phyloP scores from a whole-genome alignment of 2,113 vertebrate genomes.

The Tachysurus fulvidraco region DNA sequence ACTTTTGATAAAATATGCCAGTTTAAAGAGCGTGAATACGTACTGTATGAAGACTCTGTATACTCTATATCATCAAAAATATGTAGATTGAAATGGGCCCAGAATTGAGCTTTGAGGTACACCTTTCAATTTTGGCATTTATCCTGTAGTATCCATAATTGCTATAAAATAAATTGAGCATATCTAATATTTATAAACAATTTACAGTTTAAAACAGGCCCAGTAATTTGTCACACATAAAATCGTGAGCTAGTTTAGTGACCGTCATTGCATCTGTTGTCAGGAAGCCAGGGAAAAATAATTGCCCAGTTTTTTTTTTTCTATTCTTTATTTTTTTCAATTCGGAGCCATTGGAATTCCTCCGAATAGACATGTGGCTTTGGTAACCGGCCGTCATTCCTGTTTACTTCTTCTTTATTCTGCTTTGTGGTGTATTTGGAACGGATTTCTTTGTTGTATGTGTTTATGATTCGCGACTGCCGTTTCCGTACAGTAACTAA shows the following conservation, averaged over 20 bases:
- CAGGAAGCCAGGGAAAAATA: neutral
- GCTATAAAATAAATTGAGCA: neutral
- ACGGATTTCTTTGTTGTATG: neutral
- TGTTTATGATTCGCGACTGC: neutral
- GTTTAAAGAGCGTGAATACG: too few relatives aligned
- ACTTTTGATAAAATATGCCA: too few relatives aligned
- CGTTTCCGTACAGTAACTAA: conserved; percentile 3
- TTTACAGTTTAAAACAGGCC: neutral
- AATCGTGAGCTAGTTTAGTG: neutral
- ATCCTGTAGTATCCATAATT: neutral
- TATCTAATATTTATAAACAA: neutral
- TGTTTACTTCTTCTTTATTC: neutral
- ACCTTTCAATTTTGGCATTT: too few relatives aligned
- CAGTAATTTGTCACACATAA: neutral
- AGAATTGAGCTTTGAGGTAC: too few relatives aligned
- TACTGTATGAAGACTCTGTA: too few relatives aligned
- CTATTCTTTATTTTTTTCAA: neutral
- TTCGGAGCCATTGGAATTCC: neutral
- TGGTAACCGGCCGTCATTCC: neutral
- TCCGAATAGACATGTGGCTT: neutral
- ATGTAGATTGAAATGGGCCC: too few relatives aligned
- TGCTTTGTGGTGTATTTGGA: neutral
- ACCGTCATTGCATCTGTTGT: neutral
- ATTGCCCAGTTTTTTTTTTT: neutral
- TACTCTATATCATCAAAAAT: too few relatives aligned